These are phyloP conservation scores for Ypsolopha scabrella DNA, from an alignment of 2,888 invertebrate species.

Conservation along the genomic window DNA sequence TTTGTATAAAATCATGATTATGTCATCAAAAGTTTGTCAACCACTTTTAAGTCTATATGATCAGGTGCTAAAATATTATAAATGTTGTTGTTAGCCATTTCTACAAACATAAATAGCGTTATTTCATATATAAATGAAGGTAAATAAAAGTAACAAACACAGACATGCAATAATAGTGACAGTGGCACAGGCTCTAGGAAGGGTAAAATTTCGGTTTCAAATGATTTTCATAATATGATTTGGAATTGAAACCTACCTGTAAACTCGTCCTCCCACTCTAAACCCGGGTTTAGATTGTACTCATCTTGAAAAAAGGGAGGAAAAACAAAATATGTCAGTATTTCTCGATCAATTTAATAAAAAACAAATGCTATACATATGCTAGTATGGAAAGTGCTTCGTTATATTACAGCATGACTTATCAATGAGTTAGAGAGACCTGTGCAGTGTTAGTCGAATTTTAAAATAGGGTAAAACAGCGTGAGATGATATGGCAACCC, in stretches of 20 bases:
- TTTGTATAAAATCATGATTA: background rate
- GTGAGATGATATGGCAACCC: constrained; percentile 62
- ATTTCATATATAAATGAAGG: constrained; percentile 29
- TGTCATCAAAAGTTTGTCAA: constrained; percentile 1
- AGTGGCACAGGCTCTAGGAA: constrained; percentile 52
- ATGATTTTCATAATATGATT: constrained; percentile 45
- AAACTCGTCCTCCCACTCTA: constrained; percentile 99
- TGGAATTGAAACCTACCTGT: constrained; percentile 91
- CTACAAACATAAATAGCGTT: constrained; percentile 41
- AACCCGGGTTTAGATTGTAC: constrained; percentile 99
- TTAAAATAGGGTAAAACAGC: constrained; percentile 49
- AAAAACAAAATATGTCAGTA: constrained; percentile 71
- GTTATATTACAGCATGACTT: too few species aligned
- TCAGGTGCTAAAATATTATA: background rate
- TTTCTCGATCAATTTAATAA: constrained; percentile 54
- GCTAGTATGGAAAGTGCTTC: too few species aligned
- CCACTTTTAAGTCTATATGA: background rate
- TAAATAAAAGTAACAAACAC: constrained; percentile 39
- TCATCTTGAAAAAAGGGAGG: constrained; percentile 91
- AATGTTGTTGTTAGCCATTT: constrained; percentile 41
- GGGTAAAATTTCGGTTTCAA: constrained; percentile 51
- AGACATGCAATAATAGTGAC: constrained; percentile 56
- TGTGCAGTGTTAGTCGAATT: constrained; percentile 65
- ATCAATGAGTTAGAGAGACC: constrained; percentile 39
- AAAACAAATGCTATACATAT: constrained; percentile 50